A percentile compares a stretch with the other conserved stretches of the same genome.
Conservation (phyloP, 2,888 invertebrate genomes). For the Cryptus viduatorius region DNA sequence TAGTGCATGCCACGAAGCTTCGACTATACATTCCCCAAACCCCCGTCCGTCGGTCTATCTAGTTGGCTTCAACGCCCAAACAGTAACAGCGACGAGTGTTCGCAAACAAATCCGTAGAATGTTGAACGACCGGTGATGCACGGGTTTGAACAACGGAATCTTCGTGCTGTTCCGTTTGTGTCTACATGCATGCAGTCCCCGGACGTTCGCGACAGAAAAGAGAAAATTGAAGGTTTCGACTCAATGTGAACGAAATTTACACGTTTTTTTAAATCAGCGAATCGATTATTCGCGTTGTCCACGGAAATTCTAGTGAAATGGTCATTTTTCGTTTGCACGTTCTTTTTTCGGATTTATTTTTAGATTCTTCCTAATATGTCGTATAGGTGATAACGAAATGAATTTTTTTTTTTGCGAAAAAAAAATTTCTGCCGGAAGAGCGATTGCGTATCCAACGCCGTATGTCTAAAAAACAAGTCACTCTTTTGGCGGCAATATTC, state of each 20-base stretch:
- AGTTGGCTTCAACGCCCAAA: constrained; percentile 20
- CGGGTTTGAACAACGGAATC: constrained; percentile 43
- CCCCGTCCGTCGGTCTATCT: constrained; percentile 14
- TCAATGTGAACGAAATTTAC: neutral
- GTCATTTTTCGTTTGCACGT: neutral
- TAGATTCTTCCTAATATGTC: too few species aligned
- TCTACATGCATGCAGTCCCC: neutral
- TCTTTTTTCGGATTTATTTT: neutral
- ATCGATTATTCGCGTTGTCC: neutral
- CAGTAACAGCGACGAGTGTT: constrained; percentile 19
- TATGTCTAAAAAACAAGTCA: too few species aligned
- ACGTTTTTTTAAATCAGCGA: neutral
- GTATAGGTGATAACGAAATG: too few species aligned
- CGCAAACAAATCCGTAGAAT: constrained; percentile 37
- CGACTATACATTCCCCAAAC: constrained; percentile 14
- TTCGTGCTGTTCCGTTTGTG: constrained; percentile 23
- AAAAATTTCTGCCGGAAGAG: too few species aligned
- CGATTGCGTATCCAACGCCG: too few species aligned
- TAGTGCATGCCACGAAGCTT: constrained; percentile 6
- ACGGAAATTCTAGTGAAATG: neutral
- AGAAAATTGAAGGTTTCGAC: neutral
- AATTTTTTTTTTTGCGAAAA: too few species aligned
- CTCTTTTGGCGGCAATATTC: too few species aligned
- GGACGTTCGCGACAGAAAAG: neutral
- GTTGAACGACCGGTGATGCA: constrained; percentile 11